Percentiles rank a stretch among this genome's conserved stretches.
These are phyloP conservation scores for Cheilosia vernalis DNA, from an alignment of 2,888 invertebrate species.

Conservation along the genomic window DNA sequence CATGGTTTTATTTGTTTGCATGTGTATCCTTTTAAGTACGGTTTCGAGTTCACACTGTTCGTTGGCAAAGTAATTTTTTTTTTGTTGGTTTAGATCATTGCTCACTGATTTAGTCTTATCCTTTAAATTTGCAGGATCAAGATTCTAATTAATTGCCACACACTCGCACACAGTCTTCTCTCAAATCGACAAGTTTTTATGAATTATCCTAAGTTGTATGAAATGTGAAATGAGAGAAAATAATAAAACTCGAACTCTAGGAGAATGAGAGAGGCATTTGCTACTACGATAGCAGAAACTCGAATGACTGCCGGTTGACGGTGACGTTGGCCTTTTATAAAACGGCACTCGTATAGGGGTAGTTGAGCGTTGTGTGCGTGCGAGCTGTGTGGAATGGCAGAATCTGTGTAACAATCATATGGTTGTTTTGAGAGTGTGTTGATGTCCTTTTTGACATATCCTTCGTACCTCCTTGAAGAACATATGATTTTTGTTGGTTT, in stretches of 20 bases:
- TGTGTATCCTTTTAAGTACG: constrained; percentile 62
- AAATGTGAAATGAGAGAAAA: constrained; percentile 21
- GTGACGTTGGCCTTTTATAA: constrained; percentile 74
- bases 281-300: constrained; percentile 73
- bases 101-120: constrained; percentile 40
- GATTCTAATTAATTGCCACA: constrained; percentile 11
- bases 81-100: constrained; percentile 24
- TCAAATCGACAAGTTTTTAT: constrained; percentile 3
- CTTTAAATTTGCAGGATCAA: not conserved
- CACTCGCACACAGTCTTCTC: constrained; percentile 12
- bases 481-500: constrained; percentile 74
- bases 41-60: constrained; percentile 51
- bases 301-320: constrained; percentile 72
- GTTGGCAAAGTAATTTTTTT: not conserved
- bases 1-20: constrained; percentile 48
- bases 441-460: constrained; percentile 70
- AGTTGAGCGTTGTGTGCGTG: constrained; percentile 17
- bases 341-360: constrained; percentile 61
- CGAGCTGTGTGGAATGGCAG: constrained; percentile 48
- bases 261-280: constrained; percentile 67
- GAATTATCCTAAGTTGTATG: constrained; percentile 29
- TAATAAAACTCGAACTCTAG: constrained; percentile 15
- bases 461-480: constrained; percentile 58
- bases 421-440: constrained; percentile 31
- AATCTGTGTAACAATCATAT: constrained; percentile 58